These are phyloP conservation scores for Rynchops niger DNA, from an alignment of 2,113 vertebrate species.

Conservation along the genomic window DNA sequence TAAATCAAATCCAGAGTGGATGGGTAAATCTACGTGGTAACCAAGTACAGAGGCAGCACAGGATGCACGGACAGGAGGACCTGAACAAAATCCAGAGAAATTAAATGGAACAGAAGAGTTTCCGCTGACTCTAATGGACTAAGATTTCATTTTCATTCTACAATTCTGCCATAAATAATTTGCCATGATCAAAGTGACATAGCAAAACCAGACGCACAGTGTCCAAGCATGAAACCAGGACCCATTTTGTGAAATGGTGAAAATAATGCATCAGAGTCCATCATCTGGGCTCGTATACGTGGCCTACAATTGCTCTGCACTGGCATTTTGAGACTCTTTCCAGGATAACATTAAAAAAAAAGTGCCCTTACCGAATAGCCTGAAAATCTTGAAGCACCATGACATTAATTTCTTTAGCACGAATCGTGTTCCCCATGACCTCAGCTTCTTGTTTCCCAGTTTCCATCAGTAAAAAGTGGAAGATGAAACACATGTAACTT, in stretches of 20 bases:
- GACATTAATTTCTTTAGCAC: background rate
- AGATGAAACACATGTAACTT: background rate
- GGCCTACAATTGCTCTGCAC: background rate
- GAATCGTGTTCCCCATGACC: background rate
- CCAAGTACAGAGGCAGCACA: background rate
- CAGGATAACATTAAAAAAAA: background rate
- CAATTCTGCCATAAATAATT: background rate
- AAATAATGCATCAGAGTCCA: background rate
- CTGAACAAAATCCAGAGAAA: background rate
- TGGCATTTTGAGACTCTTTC: background rate
- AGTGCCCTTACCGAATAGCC: background rate
- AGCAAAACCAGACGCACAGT: background rate
- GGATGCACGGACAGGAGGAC: accelerated
- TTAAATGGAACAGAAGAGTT: background rate
- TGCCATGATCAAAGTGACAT: background rate
- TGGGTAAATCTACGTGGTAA: background rate
- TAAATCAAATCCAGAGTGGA: background rate
- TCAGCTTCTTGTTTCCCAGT: background rate
- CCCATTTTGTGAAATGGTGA: background rate
- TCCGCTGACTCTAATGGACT: background rate
- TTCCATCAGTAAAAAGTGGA: background rate
- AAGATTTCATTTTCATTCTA: background rate
- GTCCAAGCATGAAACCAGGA: background rate
- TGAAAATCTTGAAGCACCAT: background rate
- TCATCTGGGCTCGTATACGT: background rate